Conservation (phyloP, 2,888 invertebrate genomes). For the Eilema sororculum region DNA sequence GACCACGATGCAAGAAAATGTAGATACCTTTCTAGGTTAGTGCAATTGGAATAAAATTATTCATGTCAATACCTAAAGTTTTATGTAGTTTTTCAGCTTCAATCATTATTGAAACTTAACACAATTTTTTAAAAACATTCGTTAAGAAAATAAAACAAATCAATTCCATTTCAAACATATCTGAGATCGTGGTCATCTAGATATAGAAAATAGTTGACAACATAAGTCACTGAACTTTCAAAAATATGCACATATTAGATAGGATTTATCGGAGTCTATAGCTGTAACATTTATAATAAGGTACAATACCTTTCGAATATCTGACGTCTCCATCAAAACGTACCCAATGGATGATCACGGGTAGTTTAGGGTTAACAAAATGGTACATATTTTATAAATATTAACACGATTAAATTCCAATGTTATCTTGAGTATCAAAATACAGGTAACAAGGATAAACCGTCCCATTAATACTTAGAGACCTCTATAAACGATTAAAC, state of each 20-base stretch:
- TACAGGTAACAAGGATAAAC: background rate
- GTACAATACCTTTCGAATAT: background rate
- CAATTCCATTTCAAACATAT: background rate
- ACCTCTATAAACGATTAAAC: no score
- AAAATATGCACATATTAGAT: background rate
- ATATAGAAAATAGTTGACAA: background rate
- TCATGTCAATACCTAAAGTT: background rate
- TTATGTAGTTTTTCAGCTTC: background rate
- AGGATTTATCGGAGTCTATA: background rate
- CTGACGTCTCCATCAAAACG: background rate
- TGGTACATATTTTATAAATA: background rate
- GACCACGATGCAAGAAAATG: background rate
- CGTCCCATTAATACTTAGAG: no score
- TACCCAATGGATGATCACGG: background rate
- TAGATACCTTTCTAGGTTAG: background rate
- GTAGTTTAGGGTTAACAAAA: background rate
- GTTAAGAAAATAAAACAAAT: background rate
- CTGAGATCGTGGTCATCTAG: background rate
- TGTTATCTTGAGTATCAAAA: background rate
- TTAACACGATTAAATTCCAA: background rate
- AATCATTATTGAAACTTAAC: background rate
- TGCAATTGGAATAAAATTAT: no score
- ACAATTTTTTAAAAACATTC: no score
- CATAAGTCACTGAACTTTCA: background rate
- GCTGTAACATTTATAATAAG: background rate